Percentiles rank a stretch among this genome's conserved stretches.
Evolutionary conservation across 2,797 vertebrate genomes (phyloP).

Genomic region (Cirrhinus molitorella): DNA sequence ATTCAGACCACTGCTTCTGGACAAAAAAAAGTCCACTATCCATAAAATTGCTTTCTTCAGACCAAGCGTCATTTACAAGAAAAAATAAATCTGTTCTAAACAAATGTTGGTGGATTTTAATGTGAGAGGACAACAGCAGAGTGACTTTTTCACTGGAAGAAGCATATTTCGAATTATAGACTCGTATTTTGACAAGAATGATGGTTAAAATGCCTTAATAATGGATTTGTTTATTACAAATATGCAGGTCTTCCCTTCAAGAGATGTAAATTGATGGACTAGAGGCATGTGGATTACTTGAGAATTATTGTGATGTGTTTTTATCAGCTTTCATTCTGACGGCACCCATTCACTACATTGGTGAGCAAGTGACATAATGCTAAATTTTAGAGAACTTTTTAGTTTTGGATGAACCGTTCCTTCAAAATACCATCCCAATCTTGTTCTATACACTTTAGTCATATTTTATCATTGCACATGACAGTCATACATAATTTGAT

Average conservation of each 20-base stretch:
- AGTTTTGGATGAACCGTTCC: background rate
- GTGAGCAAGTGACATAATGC: background rate
- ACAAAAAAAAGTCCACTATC: too few species aligned
- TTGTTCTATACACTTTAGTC: background rate
- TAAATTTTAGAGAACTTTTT: background rate
- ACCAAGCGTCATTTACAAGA: too few species aligned
- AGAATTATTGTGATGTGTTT: background rate
- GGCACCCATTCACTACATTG: background rate
- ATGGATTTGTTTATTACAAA: background rate
- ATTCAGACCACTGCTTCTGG: too few species aligned
- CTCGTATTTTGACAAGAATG: too few species aligned
- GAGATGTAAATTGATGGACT: too few species aligned
- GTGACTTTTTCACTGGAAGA: too few species aligned
- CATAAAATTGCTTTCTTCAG: too few species aligned
- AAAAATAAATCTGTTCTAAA: too few species aligned
- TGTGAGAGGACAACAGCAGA: too few species aligned
- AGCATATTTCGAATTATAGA: too few species aligned
- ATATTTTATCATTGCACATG: background rate
- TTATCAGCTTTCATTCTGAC: background rate
- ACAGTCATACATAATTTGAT: background rate
- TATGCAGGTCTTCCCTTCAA: background rate
- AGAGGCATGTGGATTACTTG: background rate
- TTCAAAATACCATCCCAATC: background rate
- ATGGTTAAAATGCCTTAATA: too few species aligned
- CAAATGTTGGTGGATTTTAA: too few species aligned